phyloP scores from a whole-genome alignment of 2,797 vertebrate species.

The Brotula barbata region DNA sequence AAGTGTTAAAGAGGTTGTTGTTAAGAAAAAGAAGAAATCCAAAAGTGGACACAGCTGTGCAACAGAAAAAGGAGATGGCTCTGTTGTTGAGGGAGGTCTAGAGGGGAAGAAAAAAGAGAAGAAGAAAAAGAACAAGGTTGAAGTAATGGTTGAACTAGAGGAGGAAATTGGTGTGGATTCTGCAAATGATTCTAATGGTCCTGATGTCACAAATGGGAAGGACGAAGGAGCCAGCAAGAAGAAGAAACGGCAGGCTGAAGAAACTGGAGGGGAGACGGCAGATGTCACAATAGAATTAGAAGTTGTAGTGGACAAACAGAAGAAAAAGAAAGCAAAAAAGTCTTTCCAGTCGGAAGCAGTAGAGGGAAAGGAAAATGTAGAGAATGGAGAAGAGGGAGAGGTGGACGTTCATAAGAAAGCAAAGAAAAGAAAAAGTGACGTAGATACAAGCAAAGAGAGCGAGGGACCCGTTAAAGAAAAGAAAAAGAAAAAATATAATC shows the following conservation, averaged over 20 bases:
- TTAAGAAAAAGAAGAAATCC: conserved; percentile 54
- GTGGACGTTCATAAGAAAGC: conserved; percentile 28
- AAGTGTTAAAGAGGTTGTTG: neutral
- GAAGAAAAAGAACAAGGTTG: conserved; percentile 29
- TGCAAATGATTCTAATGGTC: neutral
- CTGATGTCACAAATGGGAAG: conserved; percentile 10
- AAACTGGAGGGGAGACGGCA: conserved; percentile 9
- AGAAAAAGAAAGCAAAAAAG: conserved; percentile 39
- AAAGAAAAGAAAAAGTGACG: conserved; percentile 35
- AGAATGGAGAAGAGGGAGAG: conserved; percentile 1
- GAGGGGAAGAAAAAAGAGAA: conserved; percentile 29
- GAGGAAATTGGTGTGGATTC: conserved; percentile 13
- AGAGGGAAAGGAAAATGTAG: conserved; percentile 5
- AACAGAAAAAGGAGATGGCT: neutral
- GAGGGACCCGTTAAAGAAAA: conserved; percentile 24
- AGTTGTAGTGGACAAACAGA: conserved; percentile 14
- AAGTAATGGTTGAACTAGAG: neutral
- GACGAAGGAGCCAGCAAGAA: conserved; percentile 12
- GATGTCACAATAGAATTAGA: neutral
- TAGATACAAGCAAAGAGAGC: conserved; percentile 2
- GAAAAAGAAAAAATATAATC: conserved; percentile 47
- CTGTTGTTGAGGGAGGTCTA: neutral
- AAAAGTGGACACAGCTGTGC: neutral
- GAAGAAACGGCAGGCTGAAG: conserved; percentile 28
- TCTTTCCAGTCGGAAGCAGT: conserved; percentile 17